Conservation (phyloP, 2,888 invertebrate genomes). For the Scaptomyza parva region DNA sequence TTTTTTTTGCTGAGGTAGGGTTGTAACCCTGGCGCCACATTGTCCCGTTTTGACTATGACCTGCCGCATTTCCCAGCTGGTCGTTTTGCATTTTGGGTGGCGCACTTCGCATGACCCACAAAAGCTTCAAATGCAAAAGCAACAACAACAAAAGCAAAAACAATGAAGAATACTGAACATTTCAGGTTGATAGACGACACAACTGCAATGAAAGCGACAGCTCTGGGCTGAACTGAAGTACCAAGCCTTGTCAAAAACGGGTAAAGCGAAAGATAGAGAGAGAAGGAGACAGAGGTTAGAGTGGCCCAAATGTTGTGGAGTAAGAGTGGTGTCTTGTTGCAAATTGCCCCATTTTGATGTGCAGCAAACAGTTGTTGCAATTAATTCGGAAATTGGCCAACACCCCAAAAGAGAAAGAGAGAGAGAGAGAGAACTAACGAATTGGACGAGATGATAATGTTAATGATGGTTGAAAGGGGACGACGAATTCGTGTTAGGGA, state of each 20-base stretch:
- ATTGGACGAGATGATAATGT: not conserved
- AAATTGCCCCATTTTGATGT: constrained; percentile 15
- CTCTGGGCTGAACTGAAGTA: no score
- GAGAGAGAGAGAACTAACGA: not conserved
- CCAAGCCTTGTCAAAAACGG: no score
- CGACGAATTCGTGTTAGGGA: not conserved
- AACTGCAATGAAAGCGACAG: constrained; percentile 59
- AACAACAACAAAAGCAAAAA: constrained; percentile 4
- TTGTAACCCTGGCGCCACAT: constrained; percentile 31
- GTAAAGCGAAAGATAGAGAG: constrained; percentile 13
- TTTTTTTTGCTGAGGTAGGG: not conserved
- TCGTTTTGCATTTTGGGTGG: constrained; percentile 63
- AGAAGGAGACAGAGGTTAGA: not conserved
- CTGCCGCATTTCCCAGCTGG: constrained; percentile 43
- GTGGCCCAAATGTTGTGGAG: no score
- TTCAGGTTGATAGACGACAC: constrained; percentile 52
- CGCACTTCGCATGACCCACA: constrained; percentile 46
- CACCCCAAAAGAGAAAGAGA: constrained; percentile 49
- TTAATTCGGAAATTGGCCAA: constrained; percentile 75
- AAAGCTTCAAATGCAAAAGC: constrained; percentile 20
- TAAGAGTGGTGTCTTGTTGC: constrained; percentile 4
- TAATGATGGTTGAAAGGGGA: not conserved
- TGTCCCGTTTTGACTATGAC: constrained; percentile 1
- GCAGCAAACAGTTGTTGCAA: constrained; percentile 55
- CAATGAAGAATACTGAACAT: constrained; percentile 12